Base-by-base conservation (phyloP, 2,888 invertebrate genomes). In the Cantharis lateralis region DNA sequence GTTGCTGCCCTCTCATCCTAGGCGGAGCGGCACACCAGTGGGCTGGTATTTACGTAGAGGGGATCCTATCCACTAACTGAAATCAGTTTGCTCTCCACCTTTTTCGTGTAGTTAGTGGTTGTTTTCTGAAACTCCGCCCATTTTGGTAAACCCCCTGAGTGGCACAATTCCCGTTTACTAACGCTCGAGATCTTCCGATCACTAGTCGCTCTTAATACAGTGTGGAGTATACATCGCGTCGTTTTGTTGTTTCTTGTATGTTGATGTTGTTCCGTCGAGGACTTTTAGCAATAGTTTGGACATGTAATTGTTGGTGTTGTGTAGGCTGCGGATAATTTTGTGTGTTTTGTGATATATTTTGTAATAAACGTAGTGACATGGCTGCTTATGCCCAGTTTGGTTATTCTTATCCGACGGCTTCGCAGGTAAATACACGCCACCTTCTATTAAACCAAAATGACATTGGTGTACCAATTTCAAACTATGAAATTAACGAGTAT, bases 321-420 rank as follows among this genome's bases (percentile, higher is more conserved):
- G 84, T 77, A 79, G 82, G 81, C 80, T 74, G 78, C 82, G 75
- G 81, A 82, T 81, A 78, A 77, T 81, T 82, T 80, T 78, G 81
- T 83, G 83, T 81, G 85, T 48, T 84, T 85, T 72, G 76, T 79
- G 79, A 78, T 71, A 48, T 75, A 78, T 70, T 71, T 71, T 74
- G 28, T 26, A 61, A 75, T 70, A 69, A 74, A 76, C 76, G 77
- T 68, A 74, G 82, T 84, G 84, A 81, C 79, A 92, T 92, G 92
- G 92, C 96, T 89, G 95, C 96, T 86, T 96, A 96, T 90, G 93
- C 96, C 88, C 96, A 96, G 91, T 96, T 96, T 90, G 96, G 96
- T 91, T 96, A 96, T 89, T 92, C 95, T 86, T 96, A 96, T 91
- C 95, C 95, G 92, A 92, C 96, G 92, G 95, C 95, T 88, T 94